Base-by-base conservation (phyloP, 2,888 invertebrate species). In the Rosalia funebris region DNA sequence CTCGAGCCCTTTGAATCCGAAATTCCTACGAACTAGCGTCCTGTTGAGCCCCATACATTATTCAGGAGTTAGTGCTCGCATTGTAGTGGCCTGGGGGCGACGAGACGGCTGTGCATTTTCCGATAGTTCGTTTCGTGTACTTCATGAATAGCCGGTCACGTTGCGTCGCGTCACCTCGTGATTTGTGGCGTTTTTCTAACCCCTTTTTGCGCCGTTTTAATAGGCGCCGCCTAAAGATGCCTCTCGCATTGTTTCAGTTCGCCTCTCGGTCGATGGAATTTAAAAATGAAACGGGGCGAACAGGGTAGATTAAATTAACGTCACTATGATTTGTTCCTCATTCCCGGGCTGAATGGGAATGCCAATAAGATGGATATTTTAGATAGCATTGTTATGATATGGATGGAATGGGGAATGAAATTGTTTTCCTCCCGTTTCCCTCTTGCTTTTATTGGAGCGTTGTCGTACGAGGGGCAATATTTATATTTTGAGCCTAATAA, bases 31-130 rank as follows among this genome's bases (percentile, higher is more conserved):
- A 70, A 68, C 65, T 62, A 63, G 52, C 61, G 69, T 68, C 66
- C 68, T 65, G 68, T 65, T 63, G 69, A 66, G 57, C 67, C 46
- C 46, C 50, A 72, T 73, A 25, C n/a, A n/a, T n/a, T 25, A 25
- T 25, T 5, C 25, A 25, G 25, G 25, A 25, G n/a, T n/a, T n/a
- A n/a, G n/a, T n/a, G n/a, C n/a, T n/a, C n/a, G n/a, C n/a, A n/a
- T n/a, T n/a, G n/a, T n/a, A n/a, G n/a, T n/a, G n/a, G n/a, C n/a
- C n/a, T n/a, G n/a, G n/a, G n/a, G n/a, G n/a, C n/a, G n/a, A n/a
- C n/a, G n/a, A n/a, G n/a, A n/a, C n/a, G n/a, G n/a, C n/a, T n/a
- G n/a, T n/a, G n/a, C n/a, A n/a, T n/a, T n/a, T n/a, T n/a, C n/a
- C n/a, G n/a, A n/a, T n/a, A n/a, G n/a, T n/a, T n/a, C n/a, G n/a